These are phyloP conservation scores for Probaryconus sp. DNA, from an alignment of 1,140 invertebrate genomes.

Conservation along the genomic window DNA sequence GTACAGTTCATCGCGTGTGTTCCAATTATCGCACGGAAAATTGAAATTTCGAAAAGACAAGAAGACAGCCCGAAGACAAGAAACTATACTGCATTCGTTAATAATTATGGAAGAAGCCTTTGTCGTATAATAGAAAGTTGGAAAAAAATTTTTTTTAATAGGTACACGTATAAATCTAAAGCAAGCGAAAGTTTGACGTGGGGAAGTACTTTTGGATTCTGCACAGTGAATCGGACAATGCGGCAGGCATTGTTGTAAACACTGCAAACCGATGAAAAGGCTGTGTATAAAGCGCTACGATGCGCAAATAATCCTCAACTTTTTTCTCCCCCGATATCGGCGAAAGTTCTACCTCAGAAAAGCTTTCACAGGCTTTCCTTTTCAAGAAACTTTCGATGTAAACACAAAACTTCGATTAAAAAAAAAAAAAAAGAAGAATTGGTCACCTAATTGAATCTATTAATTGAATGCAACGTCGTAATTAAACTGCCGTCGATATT, in stretches of 20 bases:
- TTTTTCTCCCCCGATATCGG: slow-evolving; percentile 11
- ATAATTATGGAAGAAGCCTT: too few relatives aligned
- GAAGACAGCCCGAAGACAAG: neutral
- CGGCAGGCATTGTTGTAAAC: slow-evolving; percentile 26
- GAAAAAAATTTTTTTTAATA: too few relatives aligned
- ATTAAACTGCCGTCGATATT: neutral
- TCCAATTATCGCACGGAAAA: too few relatives aligned
- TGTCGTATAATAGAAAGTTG: too few relatives aligned
- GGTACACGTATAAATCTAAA: too few relatives aligned
- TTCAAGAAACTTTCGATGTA: neutral
- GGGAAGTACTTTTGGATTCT: slow-evolving; percentile 3
- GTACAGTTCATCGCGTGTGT: too few relatives aligned
- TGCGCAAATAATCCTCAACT: slow-evolving; percentile 17
- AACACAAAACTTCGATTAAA: neutral
- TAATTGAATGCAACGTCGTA: neutral
- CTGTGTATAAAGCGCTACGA: slow-evolving; percentile 7
- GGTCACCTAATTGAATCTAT: slow-evolving; percentile 6
- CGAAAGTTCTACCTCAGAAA: slow-evolving; percentile 13
- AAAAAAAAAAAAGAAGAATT: neutral
- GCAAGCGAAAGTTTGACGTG: neutral
- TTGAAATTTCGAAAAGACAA: too few relatives aligned
- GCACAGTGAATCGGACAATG: slow-evolving; percentile 13
- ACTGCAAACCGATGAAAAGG: slow-evolving; percentile 22
- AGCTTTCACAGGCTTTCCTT: slow-evolving; percentile 3
- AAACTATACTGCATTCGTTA: too few relatives aligned